Base-by-base conservation (phyloP, 2,888 invertebrate species). In the Rhabditophanes sp. region DNA sequence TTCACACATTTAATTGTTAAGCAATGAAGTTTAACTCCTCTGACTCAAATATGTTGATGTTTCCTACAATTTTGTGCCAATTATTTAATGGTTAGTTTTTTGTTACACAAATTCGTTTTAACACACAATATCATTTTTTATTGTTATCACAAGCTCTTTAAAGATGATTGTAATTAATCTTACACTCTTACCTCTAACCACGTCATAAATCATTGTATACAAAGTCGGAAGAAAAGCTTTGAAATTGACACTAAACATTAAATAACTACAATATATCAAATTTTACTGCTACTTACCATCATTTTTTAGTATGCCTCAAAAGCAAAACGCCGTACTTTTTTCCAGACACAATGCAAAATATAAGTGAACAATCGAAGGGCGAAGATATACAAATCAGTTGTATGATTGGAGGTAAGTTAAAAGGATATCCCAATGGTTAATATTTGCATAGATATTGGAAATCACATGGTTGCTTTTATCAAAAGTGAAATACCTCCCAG, bases 361-460 rank as follows among this genome's bases (percentile, higher is more conserved):
- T 57, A 9, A 46, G 53, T 3, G 64, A 52, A 2, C n/a, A n/a
- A 14, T 44, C 54, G 19, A 41, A 51, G 16, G 64, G 64, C 3
- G 51, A 63, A 16, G 59, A 63, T 33, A 56, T 60, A 19, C 53
- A 53, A 33, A 15, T 3, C 9, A 24, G 19, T 7, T 7, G 30
- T 12, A 7, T 18, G 16, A 30, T 15, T 21, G 28, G 12, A 14
- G 14, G 23, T 17, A 12, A 14, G 19, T 8, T 8, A 12, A n/a
- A n/a, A 25, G 8, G 24, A 31, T 4, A 20, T n/a, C 4, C 14
- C 20, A 6, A 11, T 9, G 19, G 11, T 4, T 30, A n/a, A 30
- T 26, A 9, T 25, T 14, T 9, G 14, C 7, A 25, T 14, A 25
- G 7, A 7, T 33, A 80, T 18, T 19, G 2, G 14, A 9, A 1